These are phyloP conservation scores for Mycetomoellerius zeteki DNA, from an alignment of 1,140 invertebrate species.

Conservation along the genomic window DNA sequence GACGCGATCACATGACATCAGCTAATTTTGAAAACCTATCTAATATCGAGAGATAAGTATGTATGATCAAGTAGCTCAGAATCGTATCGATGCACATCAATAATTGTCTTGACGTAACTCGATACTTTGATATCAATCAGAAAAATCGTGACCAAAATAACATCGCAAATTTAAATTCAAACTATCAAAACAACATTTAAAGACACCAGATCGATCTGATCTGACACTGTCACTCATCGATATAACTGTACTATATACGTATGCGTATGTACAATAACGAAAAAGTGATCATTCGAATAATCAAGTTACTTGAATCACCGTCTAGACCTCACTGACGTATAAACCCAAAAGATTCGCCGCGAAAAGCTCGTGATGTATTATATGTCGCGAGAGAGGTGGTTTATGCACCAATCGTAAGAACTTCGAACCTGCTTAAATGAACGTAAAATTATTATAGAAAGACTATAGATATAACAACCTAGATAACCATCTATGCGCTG, in stretches of 20 bases:
- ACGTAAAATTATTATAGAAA: conserved; percentile 54
- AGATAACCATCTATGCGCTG: not conserved
- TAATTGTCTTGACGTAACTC: not conserved
- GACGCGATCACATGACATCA: not conserved
- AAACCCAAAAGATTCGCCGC: not conserved
- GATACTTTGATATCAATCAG: not conserved
- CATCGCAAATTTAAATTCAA: not conserved
- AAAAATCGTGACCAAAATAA: not conserved
- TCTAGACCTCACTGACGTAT: conserved; percentile 59
- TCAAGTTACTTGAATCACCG: conserved; percentile 50
- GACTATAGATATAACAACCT: conserved; percentile 43
- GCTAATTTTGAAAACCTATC: not conserved
- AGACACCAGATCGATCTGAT: not conserved
- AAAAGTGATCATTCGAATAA: not conserved
- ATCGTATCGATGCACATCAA: not conserved
- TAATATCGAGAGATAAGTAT: not conserved
- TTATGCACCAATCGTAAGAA: conserved; percentile 24
- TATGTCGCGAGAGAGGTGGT: conserved; percentile 65
- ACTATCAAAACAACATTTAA: not conserved
- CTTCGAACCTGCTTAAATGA: conserved; percentile 57
- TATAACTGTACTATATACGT: not conserved
- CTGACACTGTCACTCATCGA: not conserved
- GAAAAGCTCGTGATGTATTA: conserved; percentile 59
- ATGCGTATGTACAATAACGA: not conserved
- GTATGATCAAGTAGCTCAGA: not conserved